phyloP scores from a whole-genome alignment of 2,797 vertebrate genomes.

The Danio albolineatus region DNA sequence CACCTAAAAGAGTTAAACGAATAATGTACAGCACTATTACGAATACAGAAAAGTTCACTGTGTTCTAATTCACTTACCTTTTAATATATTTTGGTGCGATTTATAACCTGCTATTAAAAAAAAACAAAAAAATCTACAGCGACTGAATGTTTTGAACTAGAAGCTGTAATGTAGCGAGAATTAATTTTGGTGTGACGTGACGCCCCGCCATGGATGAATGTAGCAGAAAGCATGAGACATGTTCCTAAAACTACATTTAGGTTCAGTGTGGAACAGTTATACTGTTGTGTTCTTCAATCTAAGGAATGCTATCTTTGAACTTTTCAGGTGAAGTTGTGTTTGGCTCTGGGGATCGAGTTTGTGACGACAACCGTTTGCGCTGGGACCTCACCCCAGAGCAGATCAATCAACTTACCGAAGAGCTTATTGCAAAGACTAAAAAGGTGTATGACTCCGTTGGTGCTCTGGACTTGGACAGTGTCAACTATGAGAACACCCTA shows the following conservation, averaged over 20 bases:
- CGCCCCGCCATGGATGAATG: no score
- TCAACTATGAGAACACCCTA: slow-evolving; percentile 88
- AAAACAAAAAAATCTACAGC: no score
- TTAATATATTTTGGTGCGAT: no score
- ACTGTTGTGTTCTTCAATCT: not conserved
- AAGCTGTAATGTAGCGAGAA: no score
- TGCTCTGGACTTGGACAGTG: slow-evolving; percentile 73
- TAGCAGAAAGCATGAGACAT: no score
- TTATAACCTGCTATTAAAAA: no score
- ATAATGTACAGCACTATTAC: no score
- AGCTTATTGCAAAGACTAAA: slow-evolving; percentile 88
- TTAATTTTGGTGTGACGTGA: no score
- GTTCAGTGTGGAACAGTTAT: not conserved
- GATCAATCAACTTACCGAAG: slow-evolving; percentile 77
- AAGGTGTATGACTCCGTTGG: slow-evolving; percentile 89
- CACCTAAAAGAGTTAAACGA: no score
- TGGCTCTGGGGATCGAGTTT: slow-evolving; percentile 64
- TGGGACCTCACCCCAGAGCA: slow-evolving; percentile 89
- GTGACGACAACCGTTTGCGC: slow-evolving; percentile 77
- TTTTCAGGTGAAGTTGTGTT: slow-evolving; percentile 79
- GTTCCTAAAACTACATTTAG: not conserved
- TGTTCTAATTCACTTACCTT: no score
- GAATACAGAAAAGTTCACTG: no score
- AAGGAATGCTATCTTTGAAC: not conserved
- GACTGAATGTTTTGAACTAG: no score